These are phyloP conservation scores for Pelobates fuscus DNA, from an alignment of 2,113 vertebrate genomes.

Conservation along the genomic window DNA sequence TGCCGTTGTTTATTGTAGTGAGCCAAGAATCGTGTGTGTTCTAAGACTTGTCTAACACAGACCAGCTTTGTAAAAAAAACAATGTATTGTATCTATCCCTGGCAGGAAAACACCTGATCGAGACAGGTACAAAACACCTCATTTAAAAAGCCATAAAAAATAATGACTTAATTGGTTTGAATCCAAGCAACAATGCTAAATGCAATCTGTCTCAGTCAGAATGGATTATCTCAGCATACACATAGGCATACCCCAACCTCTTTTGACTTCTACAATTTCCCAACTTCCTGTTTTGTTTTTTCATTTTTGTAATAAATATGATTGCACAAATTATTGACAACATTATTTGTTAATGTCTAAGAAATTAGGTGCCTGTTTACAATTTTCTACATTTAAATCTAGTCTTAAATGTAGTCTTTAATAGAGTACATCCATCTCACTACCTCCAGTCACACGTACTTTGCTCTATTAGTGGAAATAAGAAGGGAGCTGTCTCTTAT, in stretches of 20 bases:
- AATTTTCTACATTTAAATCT: too few relatives aligned
- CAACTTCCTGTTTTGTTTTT: too few relatives aligned
- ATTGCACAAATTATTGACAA: too few relatives aligned
- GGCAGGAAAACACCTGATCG: background rate
- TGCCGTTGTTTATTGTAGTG: background rate
- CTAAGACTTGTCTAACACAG: background rate
- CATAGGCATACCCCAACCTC: too few relatives aligned
- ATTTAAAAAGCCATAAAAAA: slow-evolving; percentile 11
- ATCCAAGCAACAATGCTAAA: slow-evolving; percentile 30
- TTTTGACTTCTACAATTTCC: too few relatives aligned
- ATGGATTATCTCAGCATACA: too few relatives aligned
- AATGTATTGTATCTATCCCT: background rate
- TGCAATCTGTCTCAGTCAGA: background rate
- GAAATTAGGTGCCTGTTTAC: too few relatives aligned
- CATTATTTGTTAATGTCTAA: too few relatives aligned
- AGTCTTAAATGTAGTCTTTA: too few relatives aligned
- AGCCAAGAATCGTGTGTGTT: background rate
- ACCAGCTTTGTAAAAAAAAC: background rate
- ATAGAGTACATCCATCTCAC: background rate
- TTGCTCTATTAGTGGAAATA: background rate
- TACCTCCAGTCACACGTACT: background rate
- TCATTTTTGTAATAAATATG: too few relatives aligned
- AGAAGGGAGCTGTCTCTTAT: slow-evolving; percentile 7
- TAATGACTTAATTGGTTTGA: slow-evolving; percentile 12
- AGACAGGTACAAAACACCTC: background rate